Base-by-base conservation (phyloP, 2,888 invertebrate species). In the Diloba caeruleocephala region DNA sequence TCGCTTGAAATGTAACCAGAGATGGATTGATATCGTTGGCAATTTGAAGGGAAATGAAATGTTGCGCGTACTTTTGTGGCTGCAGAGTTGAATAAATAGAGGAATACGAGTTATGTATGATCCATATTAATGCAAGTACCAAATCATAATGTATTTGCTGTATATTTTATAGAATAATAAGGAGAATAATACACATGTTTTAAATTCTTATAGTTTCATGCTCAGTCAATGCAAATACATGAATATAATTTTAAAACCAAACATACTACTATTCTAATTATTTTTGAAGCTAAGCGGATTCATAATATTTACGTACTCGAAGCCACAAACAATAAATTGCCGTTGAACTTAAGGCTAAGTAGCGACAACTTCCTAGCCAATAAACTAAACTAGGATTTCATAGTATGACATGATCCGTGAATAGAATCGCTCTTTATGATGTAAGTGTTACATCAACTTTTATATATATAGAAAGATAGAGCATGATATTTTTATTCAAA, bases 301-400 rank as follows among this genome's bases (percentile, higher is more conserved):
- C 14, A 9, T 21, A 64, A 64, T 58, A 62, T 62, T 58, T 64
- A 61, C 64, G 61, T 63, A 43, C 58, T 46, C 53, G 43, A 46
- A 53, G 58, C 61, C 58, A n/a, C 61, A 64, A 58, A 65, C 34
- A 64, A 62, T 62, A 64, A 62, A 62, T 62, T 64, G 58, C 46
- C n/a, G 17, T 28, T 62, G 64, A 58, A 64, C 61, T 58, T 64
- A 62, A 64, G 53, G 64, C 64, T 62, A 64, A 62, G 61, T 62
- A 62, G 64, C 64, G 64, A 64, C 61, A 64, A 62, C 61, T 64
- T 52, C 58, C 53, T 64, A 64, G 64, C 38, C 58, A 58, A 62
- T 53, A 62, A 59, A 42, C 53, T 58, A 62, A 64, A 62, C 64
- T 34, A 58, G 64, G 53, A 53, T 62, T 32, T 43, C 7, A 50